phyloP scores from a whole-genome alignment of 2,888 invertebrate species.

The Drosophila sordidapex region DNA sequence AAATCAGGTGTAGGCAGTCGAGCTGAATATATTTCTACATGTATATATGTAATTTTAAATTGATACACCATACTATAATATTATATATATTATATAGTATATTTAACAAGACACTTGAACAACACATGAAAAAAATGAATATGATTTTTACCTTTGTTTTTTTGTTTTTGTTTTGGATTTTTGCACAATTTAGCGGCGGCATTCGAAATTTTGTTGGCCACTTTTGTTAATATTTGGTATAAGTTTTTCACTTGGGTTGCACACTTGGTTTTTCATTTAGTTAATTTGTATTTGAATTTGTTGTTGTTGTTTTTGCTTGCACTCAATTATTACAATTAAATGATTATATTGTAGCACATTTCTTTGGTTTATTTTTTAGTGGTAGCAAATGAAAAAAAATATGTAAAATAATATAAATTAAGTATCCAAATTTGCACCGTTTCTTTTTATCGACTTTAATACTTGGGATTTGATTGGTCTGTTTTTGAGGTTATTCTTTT shows the following conservation, averaged over 20 bases:
- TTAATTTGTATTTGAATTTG: constrained; percentile 1
- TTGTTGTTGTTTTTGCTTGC: constrained; percentile 24
- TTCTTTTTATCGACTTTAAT: constrained; percentile 26
- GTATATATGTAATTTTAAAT: not conserved
- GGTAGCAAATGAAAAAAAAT: constrained; percentile 35
- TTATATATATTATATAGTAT: constrained; percentile 13
- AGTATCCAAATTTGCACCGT: constrained; percentile 39
- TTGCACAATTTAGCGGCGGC: constrained; percentile 70
- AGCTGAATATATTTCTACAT: not conserved
- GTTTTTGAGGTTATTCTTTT: constrained; percentile 28
- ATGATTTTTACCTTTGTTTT: constrained; percentile 17
- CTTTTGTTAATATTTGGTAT: constrained; percentile 20
- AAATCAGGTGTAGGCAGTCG: not conserved
- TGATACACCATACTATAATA: constrained; percentile 1
- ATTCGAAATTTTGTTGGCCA: constrained; percentile 54
- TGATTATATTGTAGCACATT: constrained; percentile 46
- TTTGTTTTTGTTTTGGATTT: constrained; percentile 51
- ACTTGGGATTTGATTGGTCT: constrained; percentile 9
- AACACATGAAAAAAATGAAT: constrained; percentile 42
- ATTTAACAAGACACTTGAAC: constrained; percentile 30
- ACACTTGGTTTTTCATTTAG: constrained; percentile 14
- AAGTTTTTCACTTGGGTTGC: constrained; percentile 37
- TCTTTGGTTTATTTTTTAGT: constrained; percentile 49
- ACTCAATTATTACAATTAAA: constrained; percentile 34
- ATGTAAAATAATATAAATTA: constrained; percentile 33